Base-by-base conservation (phyloP, 2,888 invertebrate species). In the Xylocampa areola region DNA sequence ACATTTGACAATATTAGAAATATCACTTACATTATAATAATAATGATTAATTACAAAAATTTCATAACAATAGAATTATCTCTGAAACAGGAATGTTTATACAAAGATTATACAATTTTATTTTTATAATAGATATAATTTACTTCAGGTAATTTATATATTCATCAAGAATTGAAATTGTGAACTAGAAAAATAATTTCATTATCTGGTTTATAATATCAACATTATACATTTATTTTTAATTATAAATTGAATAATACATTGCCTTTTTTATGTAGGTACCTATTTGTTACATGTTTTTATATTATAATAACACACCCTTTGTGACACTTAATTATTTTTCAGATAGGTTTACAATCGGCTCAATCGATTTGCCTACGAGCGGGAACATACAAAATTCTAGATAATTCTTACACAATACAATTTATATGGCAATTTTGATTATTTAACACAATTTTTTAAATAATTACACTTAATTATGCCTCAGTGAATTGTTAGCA, bases 71-170 rank as follows among this genome's bases (percentile, higher is more conserved):
- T 80, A 76, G 59, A 76, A 78, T 73, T 69, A 75, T 73, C 54
- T 80, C 60, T 72, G 72, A 79, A 79, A 68, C 68, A 74, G 81
- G 80, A 82, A 83, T 83, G 82, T 80, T 70, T 52, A 69, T 68
- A 73, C 41, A 74, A 63, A 66, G 58, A 71, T 61, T 69, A 76
- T 71, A 75, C 37, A 59, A 61, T 69, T 59, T 64, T 51, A n/a
- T n/a, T 35, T 69, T 70, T 47, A 40, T 39, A 54, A 40, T 60
- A 57, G 16, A 63, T 62, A 41, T n/a, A 61, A 57, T 59, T 71
- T 53, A 50, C 52, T 68, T 66, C 76, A 72, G 75, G 75, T 77
- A 76, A 70, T 63, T 71, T 73, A 76, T 61, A 57, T 48, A 65
- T 81, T 75, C 67, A 70, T 71, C 19, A 60, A 45, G 73, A 81